These are phyloP conservation scores for Drosophila niveifrons DNA, from an alignment of 2,888 invertebrate species.

Conservation along the genomic window DNA sequence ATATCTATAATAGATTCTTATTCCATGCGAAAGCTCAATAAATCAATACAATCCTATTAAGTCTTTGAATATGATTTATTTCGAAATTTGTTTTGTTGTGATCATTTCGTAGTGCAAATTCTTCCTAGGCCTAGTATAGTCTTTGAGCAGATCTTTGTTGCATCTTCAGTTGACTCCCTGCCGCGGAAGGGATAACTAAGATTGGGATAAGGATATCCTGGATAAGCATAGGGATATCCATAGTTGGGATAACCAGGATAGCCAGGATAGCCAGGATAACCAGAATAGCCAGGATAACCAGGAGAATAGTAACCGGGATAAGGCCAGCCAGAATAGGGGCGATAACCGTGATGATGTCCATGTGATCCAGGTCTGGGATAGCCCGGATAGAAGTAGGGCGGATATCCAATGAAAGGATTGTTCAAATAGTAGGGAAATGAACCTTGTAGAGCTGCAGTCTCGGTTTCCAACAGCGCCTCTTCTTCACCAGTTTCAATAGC, in stretches of 20 bases:
- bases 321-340: not conserved
- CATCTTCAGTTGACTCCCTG: not conserved
- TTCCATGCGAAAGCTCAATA: not conserved
- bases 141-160: slow-evolving; percentile 12
- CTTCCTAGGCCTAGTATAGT: not conserved
- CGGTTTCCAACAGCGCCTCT: not conserved
- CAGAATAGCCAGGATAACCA: not conserved
- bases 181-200: not conserved
- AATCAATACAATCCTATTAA: not conserved
- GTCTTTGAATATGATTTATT: not conserved
- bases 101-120: not conserved
- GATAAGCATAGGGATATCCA: slow-evolving; percentile 7
- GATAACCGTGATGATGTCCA: not conserved
- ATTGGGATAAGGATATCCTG: slow-evolving; percentile 10
- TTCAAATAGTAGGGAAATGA: not conserved
- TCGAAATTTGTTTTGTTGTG: not conserved
- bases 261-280: not conserved
- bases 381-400: not conserved
- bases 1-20: not conserved
- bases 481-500: not conserved
- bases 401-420: not conserved
- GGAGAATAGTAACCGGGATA: slow-evolving; percentile 4
- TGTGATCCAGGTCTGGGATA: not conserved
- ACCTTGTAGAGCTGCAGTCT: not conserved
- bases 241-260: not conserved